Evolutionary conservation across 2,797 vertebrate species (phyloP), one percentile per base, ranked within the genome.

Genomic region (Pipistrellus pygmaeus): DNA sequence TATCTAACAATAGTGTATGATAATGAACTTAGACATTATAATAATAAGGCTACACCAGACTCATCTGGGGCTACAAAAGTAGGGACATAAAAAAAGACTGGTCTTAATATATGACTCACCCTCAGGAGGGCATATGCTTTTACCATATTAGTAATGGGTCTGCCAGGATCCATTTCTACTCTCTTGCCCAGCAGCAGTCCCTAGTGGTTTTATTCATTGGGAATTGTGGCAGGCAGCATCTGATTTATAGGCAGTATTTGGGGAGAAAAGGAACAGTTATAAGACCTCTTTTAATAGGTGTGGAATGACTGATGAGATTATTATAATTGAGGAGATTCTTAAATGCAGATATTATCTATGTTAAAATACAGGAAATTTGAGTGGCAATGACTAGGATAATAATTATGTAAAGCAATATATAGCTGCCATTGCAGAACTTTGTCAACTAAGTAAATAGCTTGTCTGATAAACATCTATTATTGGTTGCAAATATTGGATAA

Each of bases 1-100:
- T 87, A 5, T 76, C 23, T 94, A 94, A 86, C 21, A 69, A 73
- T 9, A 76, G 64, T 91, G 57, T 80, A 77, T 91, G 69, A 57
- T 94, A 93, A 96, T 95, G 68, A 32, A 77, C 73, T 90, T 94
- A 88, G 84, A 92, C 64, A 90, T 96, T 73, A 90, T 90, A 90
- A 14, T 95, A 96, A 97, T 85, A 95, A 91, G 64, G 85, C 95
- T 95, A 87, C 2, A 77, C 3, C 30, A 87, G 85, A 88, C 72
- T 95, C 89, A 92, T 88, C 93, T 72, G 83, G 83, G 73, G 66
- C 69, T 88, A 57, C 95, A 71, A 95, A 95, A 96, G n/a, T 72
- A 82, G 66, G 78, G 91, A 93, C 51, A n/a, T 95, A 96, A 95
- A 96, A 96, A 94, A 84, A 97, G 85, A 88, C 66, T 86, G 69